A percentile compares a stretch with the other conserved stretches of the same genome.
These are phyloP conservation scores for Anoplius nigerrimus DNA, from an alignment of 2,888 invertebrate genomes.

Conservation along the genomic window DNA sequence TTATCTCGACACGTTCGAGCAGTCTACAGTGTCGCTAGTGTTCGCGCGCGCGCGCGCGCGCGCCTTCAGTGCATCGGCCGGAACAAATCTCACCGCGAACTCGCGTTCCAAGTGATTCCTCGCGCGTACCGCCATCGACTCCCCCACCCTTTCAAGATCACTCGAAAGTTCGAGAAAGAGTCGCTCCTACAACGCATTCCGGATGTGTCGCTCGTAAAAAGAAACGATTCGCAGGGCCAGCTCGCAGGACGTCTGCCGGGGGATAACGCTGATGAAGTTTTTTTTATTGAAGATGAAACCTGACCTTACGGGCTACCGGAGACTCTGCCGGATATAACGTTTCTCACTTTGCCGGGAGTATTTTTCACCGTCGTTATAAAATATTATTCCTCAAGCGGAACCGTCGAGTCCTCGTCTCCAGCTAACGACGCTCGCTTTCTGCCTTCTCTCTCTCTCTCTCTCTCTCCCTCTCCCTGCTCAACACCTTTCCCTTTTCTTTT, in stretches of 20 bases:
- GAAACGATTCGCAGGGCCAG: too few relatives aligned
- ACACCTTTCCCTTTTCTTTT: background rate
- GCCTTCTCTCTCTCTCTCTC: background rate
- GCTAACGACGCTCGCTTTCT: background rate
- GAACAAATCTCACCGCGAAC: too few relatives aligned
- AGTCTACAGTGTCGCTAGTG: too few relatives aligned
- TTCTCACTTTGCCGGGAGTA: slow-evolving; percentile 23
- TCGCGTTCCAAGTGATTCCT: too few relatives aligned
- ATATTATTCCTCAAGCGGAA: slow-evolving; percentile 29
- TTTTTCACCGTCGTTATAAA: slow-evolving; percentile 47
- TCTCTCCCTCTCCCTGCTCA: background rate
- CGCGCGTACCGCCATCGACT: too few relatives aligned
- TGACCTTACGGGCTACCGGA: slow-evolving; percentile 14
- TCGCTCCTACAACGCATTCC: too few relatives aligned
- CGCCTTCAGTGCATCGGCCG: too few relatives aligned
- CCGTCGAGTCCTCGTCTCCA: slow-evolving; percentile 3
- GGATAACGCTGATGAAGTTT: slow-evolving; percentile 31
- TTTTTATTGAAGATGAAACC: slow-evolving; percentile 19
- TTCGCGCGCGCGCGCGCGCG: too few relatives aligned
- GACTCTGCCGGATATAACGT: slow-evolving; percentile 21
- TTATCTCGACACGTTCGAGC: too few relatives aligned
- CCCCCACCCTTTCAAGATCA: too few relatives aligned
- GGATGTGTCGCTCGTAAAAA: too few relatives aligned
- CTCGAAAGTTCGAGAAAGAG: too few relatives aligned
- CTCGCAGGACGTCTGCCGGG: slow-evolving; percentile 22